phyloP scores from a whole-genome alignment of 2,888 invertebrate genomes.

The Chrysolina americana region DNA sequence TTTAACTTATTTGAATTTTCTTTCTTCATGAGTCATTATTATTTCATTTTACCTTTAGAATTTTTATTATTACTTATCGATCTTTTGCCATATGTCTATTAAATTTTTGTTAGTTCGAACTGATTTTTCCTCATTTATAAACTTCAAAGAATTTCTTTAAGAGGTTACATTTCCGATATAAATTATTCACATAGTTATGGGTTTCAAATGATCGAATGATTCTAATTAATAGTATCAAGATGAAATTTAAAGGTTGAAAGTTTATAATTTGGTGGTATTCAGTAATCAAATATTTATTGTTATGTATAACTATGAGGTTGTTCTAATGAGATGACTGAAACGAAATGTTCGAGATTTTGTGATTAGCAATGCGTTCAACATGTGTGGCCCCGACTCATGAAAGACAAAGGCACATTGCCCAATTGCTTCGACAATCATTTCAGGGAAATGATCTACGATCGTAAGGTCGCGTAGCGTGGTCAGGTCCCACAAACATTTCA shows the following conservation, averaged over 20 bases:
- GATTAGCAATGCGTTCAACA: constrained; percentile 57
- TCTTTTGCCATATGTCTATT: too few relatives aligned
- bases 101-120: too few relatives aligned
- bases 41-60: too few relatives aligned
- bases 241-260: constrained; percentile 27
- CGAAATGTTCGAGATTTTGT: constrained; percentile 54
- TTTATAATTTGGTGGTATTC: constrained; percentile 37
- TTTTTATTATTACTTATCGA: too few relatives aligned
- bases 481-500: too few relatives aligned
- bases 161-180: too few relatives aligned
- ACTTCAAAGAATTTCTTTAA: too few relatives aligned
- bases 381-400: constrained; percentile 63
- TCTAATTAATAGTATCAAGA: constrained; percentile 30
- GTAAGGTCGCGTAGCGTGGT: too few relatives aligned
- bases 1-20: too few relatives aligned
- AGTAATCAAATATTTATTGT: constrained; percentile 34
- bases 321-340: constrained; percentile 36
- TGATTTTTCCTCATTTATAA: too few relatives aligned
- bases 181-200: too few relatives aligned
- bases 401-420: constrained; percentile 57
- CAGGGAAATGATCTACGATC: constrained; percentile 64
- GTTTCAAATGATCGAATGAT: neutral
- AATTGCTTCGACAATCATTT: constrained; percentile 60
- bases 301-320: constrained; percentile 8
- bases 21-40: too few relatives aligned